phyloP scores from a whole-genome alignment of 2,888 invertebrate species.

The Hirtodrosophila histrioides region DNA sequence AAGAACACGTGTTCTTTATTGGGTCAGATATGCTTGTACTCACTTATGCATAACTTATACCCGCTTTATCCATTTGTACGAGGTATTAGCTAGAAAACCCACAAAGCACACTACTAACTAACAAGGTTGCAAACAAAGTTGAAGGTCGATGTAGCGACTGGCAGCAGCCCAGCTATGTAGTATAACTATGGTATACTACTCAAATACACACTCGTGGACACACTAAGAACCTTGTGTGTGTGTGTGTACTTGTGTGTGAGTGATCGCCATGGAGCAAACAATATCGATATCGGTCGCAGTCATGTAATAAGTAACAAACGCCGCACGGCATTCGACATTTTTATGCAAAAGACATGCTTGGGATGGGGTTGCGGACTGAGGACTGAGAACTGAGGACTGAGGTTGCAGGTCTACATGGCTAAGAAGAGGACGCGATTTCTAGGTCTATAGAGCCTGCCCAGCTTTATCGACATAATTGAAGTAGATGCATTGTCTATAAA shows the following conservation, averaged over 20 bases:
- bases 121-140: conserved; percentile 77
- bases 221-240: conserved; percentile 1
- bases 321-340: conserved; percentile 79
- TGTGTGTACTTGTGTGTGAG: conserved; percentile 31
- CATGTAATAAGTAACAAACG: conserved; percentile 79
- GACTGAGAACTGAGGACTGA: too few species aligned
- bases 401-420: too few species aligned
- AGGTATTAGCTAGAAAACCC: conserved; percentile 19
- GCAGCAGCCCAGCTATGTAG: conserved; percentile 40
- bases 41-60: too few species aligned
- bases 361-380: neutral
- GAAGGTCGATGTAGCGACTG: conserved; percentile 62
- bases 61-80: too few species aligned
- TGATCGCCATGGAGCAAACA: conserved; percentile 54
- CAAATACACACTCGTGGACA: neutral
- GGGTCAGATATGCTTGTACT: too few species aligned
- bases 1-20: too few species aligned
- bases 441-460: conserved; percentile 14
- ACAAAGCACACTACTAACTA: conserved; percentile 61
- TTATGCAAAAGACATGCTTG: conserved; percentile 68
- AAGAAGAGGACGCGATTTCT: neutral
- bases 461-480: conserved; percentile 76
- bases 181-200: conserved; percentile 20
- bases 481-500: conserved; percentile 79
- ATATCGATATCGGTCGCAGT: conserved; percentile 72